Percentiles rank a stretch among this genome's conserved stretches.
These are phyloP conservation scores for Falco columbarius DNA, from an alignment of 2,797 vertebrate species.

Conservation along the genomic window DNA sequence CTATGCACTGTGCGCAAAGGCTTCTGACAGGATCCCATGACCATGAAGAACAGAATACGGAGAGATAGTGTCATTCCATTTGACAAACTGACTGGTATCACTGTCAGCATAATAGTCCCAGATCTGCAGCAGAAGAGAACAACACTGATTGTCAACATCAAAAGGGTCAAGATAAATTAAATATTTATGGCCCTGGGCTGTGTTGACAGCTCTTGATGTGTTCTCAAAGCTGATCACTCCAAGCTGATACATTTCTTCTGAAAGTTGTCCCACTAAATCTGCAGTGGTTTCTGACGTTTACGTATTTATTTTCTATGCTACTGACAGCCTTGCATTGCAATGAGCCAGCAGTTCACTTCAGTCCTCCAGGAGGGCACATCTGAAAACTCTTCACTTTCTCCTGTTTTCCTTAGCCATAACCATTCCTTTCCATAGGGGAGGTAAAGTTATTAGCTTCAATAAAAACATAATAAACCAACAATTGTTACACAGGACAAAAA, in stretches of 20 bases:
- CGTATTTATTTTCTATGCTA: neutral
- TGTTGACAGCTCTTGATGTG: conserved; percentile 58
- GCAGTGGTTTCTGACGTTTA: neutral
- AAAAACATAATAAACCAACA: neutral
- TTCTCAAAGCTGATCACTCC: conserved; percentile 30
- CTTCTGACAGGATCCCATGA: conserved; percentile 44
- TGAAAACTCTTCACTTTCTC: neutral
- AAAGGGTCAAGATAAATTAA: conserved; percentile 62
- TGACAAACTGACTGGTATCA: conserved; percentile 64
- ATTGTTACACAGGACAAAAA: neutral
- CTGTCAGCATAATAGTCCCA: conserved; percentile 62
- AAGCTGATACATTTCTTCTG: conserved; percentile 45
- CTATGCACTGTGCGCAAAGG: neutral
- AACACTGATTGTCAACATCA: conserved; percentile 57
- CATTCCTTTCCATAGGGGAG: neutral
- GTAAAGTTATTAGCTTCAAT: neutral
- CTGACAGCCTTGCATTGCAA: neutral
- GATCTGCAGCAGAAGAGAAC: conserved; percentile 44
- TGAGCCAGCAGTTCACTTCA: neutral
- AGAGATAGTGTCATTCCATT: conserved; percentile 42
- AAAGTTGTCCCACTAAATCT: neutral
- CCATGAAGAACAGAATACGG: conserved; percentile 27
- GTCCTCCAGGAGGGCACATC: neutral
- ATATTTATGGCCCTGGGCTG: neutral
- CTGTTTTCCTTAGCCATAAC: neutral